A percentile compares a stretch with the other conserved stretches of the same genome.
Conservation (phyloP, 2,797 vertebrate species). For the Poecile montanus region DNA sequence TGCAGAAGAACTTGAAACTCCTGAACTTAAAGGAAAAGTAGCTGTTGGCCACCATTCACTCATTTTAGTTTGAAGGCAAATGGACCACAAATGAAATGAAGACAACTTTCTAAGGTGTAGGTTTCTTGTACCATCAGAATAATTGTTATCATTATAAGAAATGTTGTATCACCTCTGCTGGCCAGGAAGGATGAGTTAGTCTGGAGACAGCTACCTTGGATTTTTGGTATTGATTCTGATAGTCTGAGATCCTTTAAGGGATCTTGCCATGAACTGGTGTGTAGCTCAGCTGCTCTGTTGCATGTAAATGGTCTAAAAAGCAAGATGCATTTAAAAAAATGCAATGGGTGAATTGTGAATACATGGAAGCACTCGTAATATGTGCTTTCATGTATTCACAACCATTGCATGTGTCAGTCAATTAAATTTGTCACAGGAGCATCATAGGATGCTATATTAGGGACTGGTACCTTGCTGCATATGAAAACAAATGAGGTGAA, state of each 20-base stretch:
- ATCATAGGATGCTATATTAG: background rate
- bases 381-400: no score
- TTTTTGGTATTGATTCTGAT: background rate
- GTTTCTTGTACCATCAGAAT: background rate
- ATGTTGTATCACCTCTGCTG: background rate
- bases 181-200: background rate
- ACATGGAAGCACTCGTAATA: background rate
- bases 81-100: background rate
- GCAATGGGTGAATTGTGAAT: fast-evolving
- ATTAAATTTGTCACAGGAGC: background rate
- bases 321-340: background rate
- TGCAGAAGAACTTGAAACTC: background rate
- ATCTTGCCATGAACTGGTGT: background rate
- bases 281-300: background rate
- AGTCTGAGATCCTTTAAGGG: background rate
- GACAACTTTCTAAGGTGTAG: background rate
- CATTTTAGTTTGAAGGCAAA: background rate
- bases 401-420: background rate
- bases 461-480: background rate
- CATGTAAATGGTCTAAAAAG: background rate
- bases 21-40: background rate
- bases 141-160: background rate
- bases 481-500: background rate
- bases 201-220: background rate
- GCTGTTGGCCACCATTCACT: background rate